Conservation (phyloP, 1,140 invertebrate species). For the Drosophila kanapiae region DNA sequence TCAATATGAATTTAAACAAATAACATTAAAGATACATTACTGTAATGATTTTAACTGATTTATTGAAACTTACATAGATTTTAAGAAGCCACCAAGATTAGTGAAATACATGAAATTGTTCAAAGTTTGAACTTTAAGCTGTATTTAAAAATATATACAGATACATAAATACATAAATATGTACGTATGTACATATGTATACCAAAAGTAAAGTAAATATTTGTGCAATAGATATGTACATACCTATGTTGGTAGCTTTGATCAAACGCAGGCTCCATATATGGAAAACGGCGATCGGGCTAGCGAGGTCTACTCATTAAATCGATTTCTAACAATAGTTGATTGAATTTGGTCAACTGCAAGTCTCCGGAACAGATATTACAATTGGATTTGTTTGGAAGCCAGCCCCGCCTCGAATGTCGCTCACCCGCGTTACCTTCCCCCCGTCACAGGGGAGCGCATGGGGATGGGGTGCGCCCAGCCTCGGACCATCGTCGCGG, state of each 20-base stretch:
- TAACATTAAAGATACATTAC: neutral
- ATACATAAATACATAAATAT: neutral
- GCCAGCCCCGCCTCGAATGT: conserved; percentile 31
- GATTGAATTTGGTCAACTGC: conserved; percentile 42
- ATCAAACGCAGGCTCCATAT: conserved; percentile 21
- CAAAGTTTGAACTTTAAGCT: neutral
- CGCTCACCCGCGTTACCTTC: neutral
- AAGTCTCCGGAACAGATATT: conserved; percentile 29
- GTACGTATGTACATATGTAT: conserved; percentile 4
- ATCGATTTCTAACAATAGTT: conserved; percentile 34
- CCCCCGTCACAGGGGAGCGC: conserved; percentile 1
- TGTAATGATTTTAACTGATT: conserved; percentile 1
- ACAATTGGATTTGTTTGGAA: conserved; percentile 27
- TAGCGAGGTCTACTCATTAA: neutral
- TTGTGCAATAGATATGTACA: conserved; percentile 18
- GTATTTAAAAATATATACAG: neutral
- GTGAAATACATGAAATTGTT: conserved; percentile 9
- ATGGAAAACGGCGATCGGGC: conserved; percentile 9
- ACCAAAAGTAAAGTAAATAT: conserved; percentile 37
- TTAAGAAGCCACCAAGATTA: neutral
- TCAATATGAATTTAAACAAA: conserved; percentile 21
- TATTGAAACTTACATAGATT: neutral
- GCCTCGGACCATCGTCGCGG: neutral
- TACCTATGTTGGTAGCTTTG: neutral
- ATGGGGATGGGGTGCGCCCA: conserved; percentile 20